Percentiles rank a stretch among this genome's conserved stretches.
phyloP scores from a whole-genome alignment of 2,888 invertebrate genomes.

The Tupiocoris notatus region DNA sequence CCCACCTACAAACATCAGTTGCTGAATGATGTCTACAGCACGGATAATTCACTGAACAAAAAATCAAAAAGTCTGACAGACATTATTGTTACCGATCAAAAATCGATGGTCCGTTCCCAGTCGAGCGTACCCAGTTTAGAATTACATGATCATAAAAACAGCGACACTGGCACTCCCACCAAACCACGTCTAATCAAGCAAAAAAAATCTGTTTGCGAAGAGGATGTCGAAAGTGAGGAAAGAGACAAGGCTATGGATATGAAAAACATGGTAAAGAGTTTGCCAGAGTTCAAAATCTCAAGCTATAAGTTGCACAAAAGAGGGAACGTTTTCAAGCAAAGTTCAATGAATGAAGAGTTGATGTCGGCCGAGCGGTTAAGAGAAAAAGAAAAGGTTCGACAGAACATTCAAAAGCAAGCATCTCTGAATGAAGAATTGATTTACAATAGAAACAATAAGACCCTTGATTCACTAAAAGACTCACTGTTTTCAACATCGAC shows the following conservation, averaged over 20 bases:
- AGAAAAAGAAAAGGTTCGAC: slow-evolving; percentile 77
- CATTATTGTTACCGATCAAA: slow-evolving; percentile 65
- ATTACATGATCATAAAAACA: slow-evolving; percentile 41
- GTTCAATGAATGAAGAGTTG: slow-evolving; percentile 83
- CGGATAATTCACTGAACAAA: slow-evolving; percentile 57
- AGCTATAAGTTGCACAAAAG: slow-evolving; percentile 51
- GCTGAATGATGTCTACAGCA: slow-evolving; percentile 58
- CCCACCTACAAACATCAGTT: slow-evolving; percentile 30
- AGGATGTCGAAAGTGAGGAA: slow-evolving; percentile 52
- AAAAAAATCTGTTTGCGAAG: slow-evolving; percentile 77
- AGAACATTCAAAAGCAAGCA: slow-evolving; percentile 84
- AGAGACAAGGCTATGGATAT: slow-evolving; percentile 60
- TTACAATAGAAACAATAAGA: slow-evolving; percentile 60
- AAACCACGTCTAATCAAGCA: slow-evolving; percentile 80
- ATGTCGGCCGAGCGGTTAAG: slow-evolving; percentile 82
- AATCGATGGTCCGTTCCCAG: slow-evolving; percentile 69
- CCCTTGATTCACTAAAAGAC: slow-evolving; percentile 69
- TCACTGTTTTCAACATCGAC: slow-evolving; percentile 71
- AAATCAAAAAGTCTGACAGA: slow-evolving; percentile 84
- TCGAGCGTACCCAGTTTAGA: slow-evolving; percentile 70
- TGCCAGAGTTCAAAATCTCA: slow-evolving; percentile 62
- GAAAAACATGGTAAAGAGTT: slow-evolving; percentile 63
- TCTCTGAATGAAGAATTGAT: slow-evolving; percentile 85
- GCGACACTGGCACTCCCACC: slow-evolving; percentile 50
- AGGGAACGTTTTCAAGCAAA: slow-evolving; percentile 73